phyloP scores from a whole-genome alignment of 2,888 invertebrate genomes.

The Zaprionus bogoriensis region DNA sequence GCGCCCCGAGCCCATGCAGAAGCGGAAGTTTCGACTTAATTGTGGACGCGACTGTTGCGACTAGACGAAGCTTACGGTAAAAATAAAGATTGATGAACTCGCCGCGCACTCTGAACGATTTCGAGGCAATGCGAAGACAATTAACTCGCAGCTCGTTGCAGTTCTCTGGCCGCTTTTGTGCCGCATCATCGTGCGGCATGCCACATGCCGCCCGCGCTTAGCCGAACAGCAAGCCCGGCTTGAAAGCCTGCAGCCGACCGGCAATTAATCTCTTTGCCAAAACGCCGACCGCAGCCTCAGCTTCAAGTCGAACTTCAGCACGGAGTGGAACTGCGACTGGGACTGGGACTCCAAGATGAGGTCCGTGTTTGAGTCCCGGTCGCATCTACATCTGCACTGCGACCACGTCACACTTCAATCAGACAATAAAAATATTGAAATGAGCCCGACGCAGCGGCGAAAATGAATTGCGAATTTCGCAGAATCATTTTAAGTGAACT shows the following conservation, averaged over 20 bases:
- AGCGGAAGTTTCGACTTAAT: conserved; percentile 1
- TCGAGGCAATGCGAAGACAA: conserved; percentile 54
- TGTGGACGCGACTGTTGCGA: no score
- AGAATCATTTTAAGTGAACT: conserved; percentile 76
- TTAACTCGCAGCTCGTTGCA: conserved; percentile 55
- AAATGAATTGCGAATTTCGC: conserved; percentile 69
- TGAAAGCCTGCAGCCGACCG: conserved; percentile 41
- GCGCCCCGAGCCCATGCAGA: not conserved
- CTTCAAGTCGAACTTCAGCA: not conserved
- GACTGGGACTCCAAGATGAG: not conserved
- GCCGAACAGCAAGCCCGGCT: conserved; percentile 1
- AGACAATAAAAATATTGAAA: conserved; percentile 76
- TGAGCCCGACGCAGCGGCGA: conserved; percentile 38
- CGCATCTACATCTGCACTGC: conserved; percentile 32
- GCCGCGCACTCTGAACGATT: not conserved
- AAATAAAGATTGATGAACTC: not conserved
- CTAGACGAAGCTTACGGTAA: not conserved
- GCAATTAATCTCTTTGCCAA: conserved; percentile 71
- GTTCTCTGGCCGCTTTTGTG: conserved; percentile 37
- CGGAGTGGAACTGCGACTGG: no score
- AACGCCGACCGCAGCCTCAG: conserved; percentile 50
- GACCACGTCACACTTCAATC: conserved; percentile 72
- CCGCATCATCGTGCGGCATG: conserved; percentile 29
- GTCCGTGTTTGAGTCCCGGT: not conserved
- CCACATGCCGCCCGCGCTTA: conserved; percentile 32